A percentile compares a stretch with the other conserved stretches of the same genome.
phyloP scores from a whole-genome alignment of 2,797 vertebrate genomes.

The Esox masquinongy region DNA sequence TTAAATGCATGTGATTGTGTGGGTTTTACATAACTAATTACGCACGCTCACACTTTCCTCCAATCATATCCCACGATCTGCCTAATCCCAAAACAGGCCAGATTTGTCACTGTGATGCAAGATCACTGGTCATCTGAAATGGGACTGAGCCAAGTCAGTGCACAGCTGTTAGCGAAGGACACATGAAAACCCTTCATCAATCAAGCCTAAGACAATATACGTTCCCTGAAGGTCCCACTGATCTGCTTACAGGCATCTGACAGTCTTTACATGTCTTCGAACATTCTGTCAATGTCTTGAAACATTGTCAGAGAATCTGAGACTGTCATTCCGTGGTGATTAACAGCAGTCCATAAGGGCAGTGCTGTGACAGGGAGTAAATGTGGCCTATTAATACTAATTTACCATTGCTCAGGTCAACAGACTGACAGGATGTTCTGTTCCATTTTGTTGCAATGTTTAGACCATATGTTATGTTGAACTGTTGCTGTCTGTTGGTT shows the following conservation, averaged over 20 bases:
- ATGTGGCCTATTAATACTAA: neutral
- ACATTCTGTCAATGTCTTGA: neutral
- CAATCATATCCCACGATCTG: neutral
- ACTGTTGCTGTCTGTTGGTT: neutral
- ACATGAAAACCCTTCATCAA: neutral
- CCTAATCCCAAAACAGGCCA: neutral
- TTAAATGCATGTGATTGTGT: neutral
- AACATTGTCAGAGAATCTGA: neutral
- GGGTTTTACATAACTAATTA: neutral
- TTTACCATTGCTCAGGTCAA: constrained; percentile 17
- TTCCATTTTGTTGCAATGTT: constrained; percentile 48
- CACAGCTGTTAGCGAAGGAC: neutral
- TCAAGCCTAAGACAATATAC: neutral
- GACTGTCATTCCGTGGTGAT: neutral
- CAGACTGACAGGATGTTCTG: constrained; percentile 36
- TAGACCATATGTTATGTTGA: constrained; percentile 29
- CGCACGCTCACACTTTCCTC: neutral
- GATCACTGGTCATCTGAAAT: neutral
- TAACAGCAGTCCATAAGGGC: neutral
- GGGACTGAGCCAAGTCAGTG: neutral
- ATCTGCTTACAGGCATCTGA: neutral
- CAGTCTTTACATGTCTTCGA: neutral
- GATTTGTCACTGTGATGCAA: neutral
- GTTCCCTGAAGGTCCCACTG: neutral
- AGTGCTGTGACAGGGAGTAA: neutral